Conservation (phyloP, 2,888 invertebrate genomes). For the Chrysolina haemoptera region DNA sequence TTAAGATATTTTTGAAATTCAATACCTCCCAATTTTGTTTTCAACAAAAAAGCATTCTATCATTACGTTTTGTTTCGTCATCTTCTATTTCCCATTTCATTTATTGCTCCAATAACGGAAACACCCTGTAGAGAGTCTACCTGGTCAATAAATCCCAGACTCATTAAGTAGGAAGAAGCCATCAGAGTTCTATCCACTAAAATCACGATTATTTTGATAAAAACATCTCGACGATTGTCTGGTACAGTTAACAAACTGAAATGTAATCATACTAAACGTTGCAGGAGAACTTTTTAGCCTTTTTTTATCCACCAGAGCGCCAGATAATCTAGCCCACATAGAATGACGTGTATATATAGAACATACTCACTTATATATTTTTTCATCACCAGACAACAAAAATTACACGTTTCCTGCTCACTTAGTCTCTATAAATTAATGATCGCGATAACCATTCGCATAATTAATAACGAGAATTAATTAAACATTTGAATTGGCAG, state of each 20-base stretch:
- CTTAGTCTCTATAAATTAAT: slow-evolving; percentile 11
- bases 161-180: no score
- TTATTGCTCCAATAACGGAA: no score
- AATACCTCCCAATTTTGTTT: no score
- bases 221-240: background rate
- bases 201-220: background rate
- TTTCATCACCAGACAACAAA: slow-evolving; percentile 3
- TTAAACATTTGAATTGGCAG: slow-evolving; percentile 11
- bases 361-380: background rate
- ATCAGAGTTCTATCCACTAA: background rate
- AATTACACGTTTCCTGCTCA: slow-evolving; percentile 13
- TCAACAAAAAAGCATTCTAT: no score
- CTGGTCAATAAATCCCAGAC: no score
- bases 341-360: background rate
- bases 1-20: no score
- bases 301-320: slow-evolving; percentile 7
- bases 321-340: background rate
- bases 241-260: background rate
- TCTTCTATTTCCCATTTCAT: no score
- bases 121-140: no score
- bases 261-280: background rate
- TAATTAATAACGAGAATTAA: slow-evolving; percentile 15
- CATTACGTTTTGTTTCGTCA: no score
- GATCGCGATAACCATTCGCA: slow-evolving; percentile 1
- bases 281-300: background rate